These are phyloP conservation scores for Halcyon leucocephala DNA, from an alignment of 2,797 vertebrate species.

Conservation along the genomic window DNA sequence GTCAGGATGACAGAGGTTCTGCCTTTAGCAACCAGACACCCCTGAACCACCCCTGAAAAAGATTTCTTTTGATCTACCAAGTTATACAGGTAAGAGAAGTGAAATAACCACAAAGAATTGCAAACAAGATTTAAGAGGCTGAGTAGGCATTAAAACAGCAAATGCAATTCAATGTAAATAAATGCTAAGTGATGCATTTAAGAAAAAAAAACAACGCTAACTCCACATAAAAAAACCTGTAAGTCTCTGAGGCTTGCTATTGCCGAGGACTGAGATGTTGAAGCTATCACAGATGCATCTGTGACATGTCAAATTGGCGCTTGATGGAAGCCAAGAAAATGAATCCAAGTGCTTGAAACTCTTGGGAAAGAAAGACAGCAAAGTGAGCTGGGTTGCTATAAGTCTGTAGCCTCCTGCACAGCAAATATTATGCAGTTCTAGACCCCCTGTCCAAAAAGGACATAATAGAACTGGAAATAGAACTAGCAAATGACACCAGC, in stretches of 20 bases:
- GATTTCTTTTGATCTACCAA: not conserved
- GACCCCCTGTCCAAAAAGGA: not conserved
- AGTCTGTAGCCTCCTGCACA: not conserved
- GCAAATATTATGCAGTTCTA: not conserved
- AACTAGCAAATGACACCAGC: not conserved
- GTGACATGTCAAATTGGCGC: not conserved
- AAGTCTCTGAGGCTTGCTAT: not conserved
- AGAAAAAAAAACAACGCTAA: not conserved
- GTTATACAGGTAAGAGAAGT: not conserved
- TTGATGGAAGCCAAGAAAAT: not conserved
- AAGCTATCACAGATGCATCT: not conserved
- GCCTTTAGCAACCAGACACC: not conserved
- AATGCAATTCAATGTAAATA: not conserved
- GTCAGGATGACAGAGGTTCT: not conserved
- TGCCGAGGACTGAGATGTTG: not conserved
- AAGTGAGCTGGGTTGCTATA: not conserved
- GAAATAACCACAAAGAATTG: not conserved
- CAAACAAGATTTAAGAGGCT: not conserved
- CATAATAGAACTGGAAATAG: not conserved
- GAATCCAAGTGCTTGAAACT: not conserved
- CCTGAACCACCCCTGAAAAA: not conserved
- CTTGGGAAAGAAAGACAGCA: not conserved
- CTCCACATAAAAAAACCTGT: not conserved
- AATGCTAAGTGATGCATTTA: not conserved
- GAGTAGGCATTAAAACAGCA: not conserved